Evolutionary conservation across 2,797 vertebrate genomes (phyloP).

Genomic region (Nasua narica): DNA sequence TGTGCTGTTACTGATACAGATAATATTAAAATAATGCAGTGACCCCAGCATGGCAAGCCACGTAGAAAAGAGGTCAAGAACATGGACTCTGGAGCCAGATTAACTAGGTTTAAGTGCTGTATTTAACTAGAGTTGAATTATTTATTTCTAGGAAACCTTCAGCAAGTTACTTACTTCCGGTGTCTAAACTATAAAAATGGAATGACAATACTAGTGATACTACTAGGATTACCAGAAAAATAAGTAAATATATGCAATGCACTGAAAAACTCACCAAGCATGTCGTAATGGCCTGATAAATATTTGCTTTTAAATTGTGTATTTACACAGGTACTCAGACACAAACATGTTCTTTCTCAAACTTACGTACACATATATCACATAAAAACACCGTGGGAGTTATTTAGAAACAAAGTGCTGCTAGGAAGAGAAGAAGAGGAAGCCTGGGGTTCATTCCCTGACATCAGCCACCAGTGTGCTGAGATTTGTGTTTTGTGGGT

Average conservation of each 20-base stretch:
- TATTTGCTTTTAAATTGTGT: background rate
- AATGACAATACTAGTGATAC: background rate
- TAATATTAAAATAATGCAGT: background rate
- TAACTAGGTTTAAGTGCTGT: background rate
- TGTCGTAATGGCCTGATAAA: background rate
- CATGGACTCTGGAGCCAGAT: background rate
- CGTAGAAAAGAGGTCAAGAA: background rate
- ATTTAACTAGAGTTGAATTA: background rate
- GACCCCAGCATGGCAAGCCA: background rate
- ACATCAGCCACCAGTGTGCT: background rate
- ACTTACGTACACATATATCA: background rate
- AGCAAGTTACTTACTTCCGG: background rate
- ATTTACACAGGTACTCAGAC: background rate
- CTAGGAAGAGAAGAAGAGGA: background rate
- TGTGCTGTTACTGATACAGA: background rate
- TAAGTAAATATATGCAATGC: background rate
- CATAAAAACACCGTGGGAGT: background rate
- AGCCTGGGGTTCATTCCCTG: background rate
- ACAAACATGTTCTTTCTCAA: background rate
- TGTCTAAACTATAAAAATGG: background rate
- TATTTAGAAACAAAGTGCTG: background rate
- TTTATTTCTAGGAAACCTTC: background rate
- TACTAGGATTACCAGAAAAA: background rate
- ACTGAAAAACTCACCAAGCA: background rate
- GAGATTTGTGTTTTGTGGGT: background rate